Conservation (phyloP, 2,888 invertebrate genomes). For the Dynastes grantii region DNA sequence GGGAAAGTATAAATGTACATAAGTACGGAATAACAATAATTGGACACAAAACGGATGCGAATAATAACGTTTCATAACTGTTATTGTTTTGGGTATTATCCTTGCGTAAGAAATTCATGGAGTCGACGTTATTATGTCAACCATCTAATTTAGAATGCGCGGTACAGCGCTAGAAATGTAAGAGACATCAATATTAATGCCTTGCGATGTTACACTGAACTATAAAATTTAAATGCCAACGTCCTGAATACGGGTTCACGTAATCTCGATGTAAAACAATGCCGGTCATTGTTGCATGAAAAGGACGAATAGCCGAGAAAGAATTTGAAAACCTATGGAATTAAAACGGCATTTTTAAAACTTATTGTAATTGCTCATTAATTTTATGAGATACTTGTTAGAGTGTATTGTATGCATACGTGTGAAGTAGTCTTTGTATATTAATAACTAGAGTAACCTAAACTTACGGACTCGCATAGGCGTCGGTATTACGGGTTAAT, state of each 20-base stretch:
- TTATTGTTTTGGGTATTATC: background rate
- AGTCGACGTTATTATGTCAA: constrained; percentile 29
- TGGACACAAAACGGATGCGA: background rate
- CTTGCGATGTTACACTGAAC: constrained; percentile 43
- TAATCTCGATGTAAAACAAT: constrained; percentile 27
- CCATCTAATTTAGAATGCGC: constrained; percentile 28
- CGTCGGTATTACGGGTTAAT: too few relatives aligned
- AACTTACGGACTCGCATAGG: too few relatives aligned
- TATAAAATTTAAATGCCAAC: constrained; percentile 44
- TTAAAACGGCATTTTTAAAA: background rate
- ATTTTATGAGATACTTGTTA: too few relatives aligned
- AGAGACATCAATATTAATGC: constrained; percentile 41
- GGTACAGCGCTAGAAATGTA: constrained; percentile 31
- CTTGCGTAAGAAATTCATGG: constrained; percentile 33
- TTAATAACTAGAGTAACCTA: too few relatives aligned
- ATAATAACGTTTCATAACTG: constrained; percentile 23
- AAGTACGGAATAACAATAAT: background rate
- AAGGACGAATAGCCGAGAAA: too few relatives aligned
- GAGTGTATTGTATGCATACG: too few relatives aligned
- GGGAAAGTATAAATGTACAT: background rate
- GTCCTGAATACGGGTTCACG: constrained; percentile 29
- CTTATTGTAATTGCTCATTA: background rate
- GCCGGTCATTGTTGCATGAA: background rate
- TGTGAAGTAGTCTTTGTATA: too few relatives aligned
- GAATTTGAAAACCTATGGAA: background rate